Percentiles rank a stretch among this genome's conserved stretches.
Evolutionary conservation across 2,797 vertebrate genomes (phyloP).

Genomic region (Sebastes melanostomus): DNA sequence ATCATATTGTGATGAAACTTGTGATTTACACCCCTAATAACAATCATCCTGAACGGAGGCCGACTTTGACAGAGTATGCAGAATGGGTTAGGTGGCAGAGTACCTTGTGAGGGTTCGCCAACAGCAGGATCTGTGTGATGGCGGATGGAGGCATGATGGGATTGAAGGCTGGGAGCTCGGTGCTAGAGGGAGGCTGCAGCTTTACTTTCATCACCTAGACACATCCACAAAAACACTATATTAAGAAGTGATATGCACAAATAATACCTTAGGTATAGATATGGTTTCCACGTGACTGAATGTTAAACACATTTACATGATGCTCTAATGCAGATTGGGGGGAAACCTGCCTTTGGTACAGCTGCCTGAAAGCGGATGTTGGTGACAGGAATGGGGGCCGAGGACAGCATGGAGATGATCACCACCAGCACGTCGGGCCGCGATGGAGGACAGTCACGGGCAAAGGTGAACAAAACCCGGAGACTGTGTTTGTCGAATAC

Average conservation of each 20-base stretch:
- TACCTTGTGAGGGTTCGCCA: slow-evolving; percentile 97
- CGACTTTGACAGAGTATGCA: neutral
- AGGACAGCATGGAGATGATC: slow-evolving; percentile 98
- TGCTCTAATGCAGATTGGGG: neutral
- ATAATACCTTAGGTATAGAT: neutral
- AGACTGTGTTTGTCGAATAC: slow-evolving; percentile 95
- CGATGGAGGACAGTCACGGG: slow-evolving; percentile 87
- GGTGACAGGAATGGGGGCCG: slow-evolving; percentile 89
- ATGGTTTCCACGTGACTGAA: neutral
- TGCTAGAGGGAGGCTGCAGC: slow-evolving; percentile 93
- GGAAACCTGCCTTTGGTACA: slow-evolving; percentile 90
- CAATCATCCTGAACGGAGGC: neutral
- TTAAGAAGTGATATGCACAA: neutral
- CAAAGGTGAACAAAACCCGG: slow-evolving; percentile 94
- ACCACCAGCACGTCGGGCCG: slow-evolving; percentile 94
- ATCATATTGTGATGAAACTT: no score
- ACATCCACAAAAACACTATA: neutral
- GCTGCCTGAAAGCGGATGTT: slow-evolving; percentile 97
- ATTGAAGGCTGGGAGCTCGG: slow-evolving; percentile 93
- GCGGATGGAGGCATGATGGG: slow-evolving; percentile 93
- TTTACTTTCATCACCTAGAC: slow-evolving; percentile 95
- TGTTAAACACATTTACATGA: neutral
- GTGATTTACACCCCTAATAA: no score
- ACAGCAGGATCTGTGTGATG: slow-evolving; percentile 94
- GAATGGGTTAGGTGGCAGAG: neutral